Conservation (phyloP, 2,888 invertebrate genomes). For the Platycheirus albimanus region DNA sequence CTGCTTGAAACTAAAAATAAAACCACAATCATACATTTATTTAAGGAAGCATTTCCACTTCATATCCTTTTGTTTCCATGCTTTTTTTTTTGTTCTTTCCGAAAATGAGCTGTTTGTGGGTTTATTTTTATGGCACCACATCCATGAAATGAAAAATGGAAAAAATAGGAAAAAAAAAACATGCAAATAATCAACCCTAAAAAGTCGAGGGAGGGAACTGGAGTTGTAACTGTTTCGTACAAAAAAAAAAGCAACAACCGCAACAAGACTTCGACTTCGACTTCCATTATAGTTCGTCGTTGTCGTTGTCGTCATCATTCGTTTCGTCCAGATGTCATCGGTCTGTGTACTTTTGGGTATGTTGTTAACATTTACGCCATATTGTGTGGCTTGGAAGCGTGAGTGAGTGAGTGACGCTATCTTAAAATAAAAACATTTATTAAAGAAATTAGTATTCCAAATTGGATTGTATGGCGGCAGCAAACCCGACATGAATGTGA, state of each 20-base stretch:
- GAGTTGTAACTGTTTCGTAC: not conserved
- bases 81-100: slow-evolving; percentile 13
- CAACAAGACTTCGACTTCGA: slow-evolving; percentile 43
- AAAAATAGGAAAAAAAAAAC: slow-evolving; percentile 41
- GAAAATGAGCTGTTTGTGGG: slow-evolving; percentile 48
- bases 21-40: not conserved
- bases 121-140: slow-evolving; percentile 43
- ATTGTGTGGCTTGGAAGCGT: not conserved
- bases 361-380: not conserved
- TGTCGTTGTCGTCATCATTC: too few relatives aligned
- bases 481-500: slow-evolving; percentile 39
- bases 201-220: slow-evolving; percentile 38
- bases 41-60: slow-evolving; percentile 54
- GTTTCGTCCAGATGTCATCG: slow-evolving; percentile 58
- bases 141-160: slow-evolving; percentile 34
- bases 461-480: not conserved
- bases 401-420: slow-evolving; percentile 31
- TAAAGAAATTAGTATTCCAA: slow-evolving; percentile 57
- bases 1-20: slow-evolving; percentile 39
- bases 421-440: slow-evolving; percentile 38
- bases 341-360: not conserved
- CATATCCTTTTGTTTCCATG: slow-evolving; percentile 54
- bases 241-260: slow-evolving; percentile 42
- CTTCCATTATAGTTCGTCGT: too few relatives aligned
- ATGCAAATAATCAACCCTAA: slow-evolving; percentile 56